Evolutionary conservation across 1,140 invertebrate species (phyloP), one percentile per base, ranked within the genome.

Genomic region (Drosophila seguyi): DNA sequence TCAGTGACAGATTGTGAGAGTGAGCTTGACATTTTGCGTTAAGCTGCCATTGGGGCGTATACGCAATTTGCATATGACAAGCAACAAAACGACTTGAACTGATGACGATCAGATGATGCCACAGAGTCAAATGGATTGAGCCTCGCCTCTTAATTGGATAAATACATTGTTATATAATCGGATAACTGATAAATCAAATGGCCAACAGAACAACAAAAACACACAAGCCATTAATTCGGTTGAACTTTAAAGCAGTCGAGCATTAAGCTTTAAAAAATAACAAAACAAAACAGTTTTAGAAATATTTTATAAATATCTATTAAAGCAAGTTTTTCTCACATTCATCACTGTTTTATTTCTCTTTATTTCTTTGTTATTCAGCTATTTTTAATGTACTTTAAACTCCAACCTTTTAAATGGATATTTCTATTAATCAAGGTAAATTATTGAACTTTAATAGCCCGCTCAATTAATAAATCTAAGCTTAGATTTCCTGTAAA

Each of bases 31-130:
- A 71, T 81, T 86, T 52, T 52, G 55, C 55, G 39, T 41, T 52
- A 10, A 38, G 68, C 47, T 29, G 27, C 55, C 75, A 55, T 48
- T 42, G 83, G 67, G 83, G 84, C 83, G 83, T 88, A 69, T 87
- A 63, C 59, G 80, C 50, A 68, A 87, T 87, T 88, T 88, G 72
- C 83, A 88, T 87, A 80, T 62, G 65, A 59, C 65, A 72, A 71
- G 47, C 57, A 36, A 55, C 62, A 77, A 76, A 76, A 56, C 52
- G 55, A 67, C 56, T 47, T 52, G 53, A 50, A 72, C 52, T 18
- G 44, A 36, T 72, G 68, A 72, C 53, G 52, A 75, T 29, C 31
- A 11, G 65, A 71, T 53, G 44, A 75, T 61, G 61, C 56, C 38
- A 27, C 62, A 39, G 25, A 52, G 53, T 41, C 20, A 52, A 76